Conservation (phyloP, 23 tunicate species). For the Halocynthia roretzi region DNA sequence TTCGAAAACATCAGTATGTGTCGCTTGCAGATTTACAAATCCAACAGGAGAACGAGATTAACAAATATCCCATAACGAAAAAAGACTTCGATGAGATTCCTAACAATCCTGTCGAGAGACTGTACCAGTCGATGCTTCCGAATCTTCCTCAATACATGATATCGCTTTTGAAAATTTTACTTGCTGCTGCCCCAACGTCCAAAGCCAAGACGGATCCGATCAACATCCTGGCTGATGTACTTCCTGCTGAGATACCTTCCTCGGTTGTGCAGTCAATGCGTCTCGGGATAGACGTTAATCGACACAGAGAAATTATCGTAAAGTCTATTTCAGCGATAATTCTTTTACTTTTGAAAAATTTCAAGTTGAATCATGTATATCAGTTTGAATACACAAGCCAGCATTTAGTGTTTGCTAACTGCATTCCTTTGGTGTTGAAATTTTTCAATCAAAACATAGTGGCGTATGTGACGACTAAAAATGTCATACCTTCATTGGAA, state of each 20-base stretch:
- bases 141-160: conserved; percentile 94
- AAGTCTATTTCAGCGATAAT: conserved; percentile 80
- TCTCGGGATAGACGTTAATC: conserved; percentile 79
- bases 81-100: conserved; percentile 61
- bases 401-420: conserved; percentile 93
- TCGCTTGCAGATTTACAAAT: conserved; percentile 66
- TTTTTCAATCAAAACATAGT: conserved; percentile 94
- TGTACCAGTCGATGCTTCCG: conserved; percentile 81
- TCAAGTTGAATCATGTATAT: conserved; percentile 86
- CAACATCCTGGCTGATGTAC: conserved; percentile 73
- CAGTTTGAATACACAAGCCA: conserved; percentile 95
- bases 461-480: conserved; percentile 86
- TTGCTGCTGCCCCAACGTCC: conserved; percentile 98
- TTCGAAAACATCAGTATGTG: conserved; percentile 64
- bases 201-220: conserved; percentile 79
- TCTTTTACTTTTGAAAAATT: conserved; percentile 82
- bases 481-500: conserved; percentile 80
- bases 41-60: conserved; percentile 38
- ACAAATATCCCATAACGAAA: conserved; percentile 67
- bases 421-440: conserved; percentile 86
- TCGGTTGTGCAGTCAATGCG: conserved; percentile 43
- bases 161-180: conserved; percentile 87
- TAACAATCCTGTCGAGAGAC: conserved; percentile 56
- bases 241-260: conserved; percentile 81
- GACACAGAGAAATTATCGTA: conserved; percentile 88